Percentiles rank a stretch among this genome's conserved stretches.
Conservation (phyloP, 2,797 vertebrate genomes). For the Petrocephalus sullivani region DNA sequence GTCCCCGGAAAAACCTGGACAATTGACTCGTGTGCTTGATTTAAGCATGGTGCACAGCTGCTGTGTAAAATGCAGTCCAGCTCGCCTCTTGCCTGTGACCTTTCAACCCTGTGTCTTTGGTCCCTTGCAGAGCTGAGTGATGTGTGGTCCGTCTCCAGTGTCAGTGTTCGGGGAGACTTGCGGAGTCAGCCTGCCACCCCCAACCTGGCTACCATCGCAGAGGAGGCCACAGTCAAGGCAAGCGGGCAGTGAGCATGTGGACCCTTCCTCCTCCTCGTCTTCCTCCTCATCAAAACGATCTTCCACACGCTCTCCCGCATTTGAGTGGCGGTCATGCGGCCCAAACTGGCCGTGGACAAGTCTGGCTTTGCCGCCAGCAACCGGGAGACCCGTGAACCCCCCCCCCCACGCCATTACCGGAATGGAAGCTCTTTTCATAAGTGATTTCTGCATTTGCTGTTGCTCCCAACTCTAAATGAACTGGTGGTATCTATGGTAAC, state of each 20-base stretch:
- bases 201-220: conserved; percentile 62
- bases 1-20: not conserved
- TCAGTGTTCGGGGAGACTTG: conserved; percentile 48
- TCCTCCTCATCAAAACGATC: not conserved
- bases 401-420: not conserved
- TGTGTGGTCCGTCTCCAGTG: conserved; percentile 68
- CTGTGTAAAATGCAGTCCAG: not conserved
- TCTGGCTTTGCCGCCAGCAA: not conserved
- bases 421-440: not conserved
- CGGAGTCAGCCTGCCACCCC: conserved; percentile 42
- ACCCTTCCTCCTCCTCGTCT: not conserved
- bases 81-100: not conserved
- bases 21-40: not conserved
- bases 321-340: not conserved
- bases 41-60: not conserved
- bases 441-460: not conserved
- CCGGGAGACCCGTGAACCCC: not conserved
- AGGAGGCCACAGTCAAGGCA: conserved; percentile 43
- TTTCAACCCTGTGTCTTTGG: not conserved
- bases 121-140: conserved; percentile 62
- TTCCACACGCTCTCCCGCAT: not conserved
- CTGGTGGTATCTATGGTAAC: not conserved
- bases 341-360: not conserved
- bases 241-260: conserved; percentile 25
- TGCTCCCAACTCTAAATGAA: not conserved